Base-by-base conservation (phyloP, 2,797 vertebrate genomes). In the Neopelma chrysocephalum region DNA sequence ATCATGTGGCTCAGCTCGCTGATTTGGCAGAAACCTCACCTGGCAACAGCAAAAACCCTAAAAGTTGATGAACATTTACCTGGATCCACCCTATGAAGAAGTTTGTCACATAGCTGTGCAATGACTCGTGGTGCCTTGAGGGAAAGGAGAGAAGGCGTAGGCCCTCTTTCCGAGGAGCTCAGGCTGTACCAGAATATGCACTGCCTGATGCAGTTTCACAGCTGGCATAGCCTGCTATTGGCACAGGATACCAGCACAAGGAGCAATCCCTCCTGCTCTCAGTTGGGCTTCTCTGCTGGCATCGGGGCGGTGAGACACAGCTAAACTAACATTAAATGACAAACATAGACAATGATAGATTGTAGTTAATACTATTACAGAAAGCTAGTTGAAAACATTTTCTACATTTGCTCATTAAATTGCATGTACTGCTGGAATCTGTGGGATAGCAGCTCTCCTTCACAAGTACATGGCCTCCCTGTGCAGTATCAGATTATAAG, bases 61-160 rank as follows among this genome's bases (percentile, higher is more conserved):
- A 87, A 87, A 61, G 32, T 27, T 20, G 11, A 42, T 75, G 9
- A 47, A 32, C 3, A 1, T 61, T 73, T 54, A 36, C 4, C 5
- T 32, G 26, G 26, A 69, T 70, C 40, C n/a, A 32, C 10, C 12
- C n/a, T 14, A 15, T 5, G 15, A 79, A 61, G 50, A 20, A 29
- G 34, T 43, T 84, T 71, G 72, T 57, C 16, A 36, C 0, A 0
- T 7, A 42, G 23, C 42, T 60, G 23, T 50, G 25, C 20, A 12
- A 36, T 0, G 0, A 48, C 32, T 78, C 0, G 0, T 6, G 13
- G 6, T 51, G 73, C 81, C 82, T 64, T 0, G 0, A 53, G 58
- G 75, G 60, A 65, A 69, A 11, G 29, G 43, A 78, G 61, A 3
- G 40, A 38, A 68, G 1, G 1, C 2, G 0, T 15, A 31, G 7